Evolutionary conservation across 2,797 vertebrate genomes (phyloP).

Genomic region (Betta splendens): DNA sequence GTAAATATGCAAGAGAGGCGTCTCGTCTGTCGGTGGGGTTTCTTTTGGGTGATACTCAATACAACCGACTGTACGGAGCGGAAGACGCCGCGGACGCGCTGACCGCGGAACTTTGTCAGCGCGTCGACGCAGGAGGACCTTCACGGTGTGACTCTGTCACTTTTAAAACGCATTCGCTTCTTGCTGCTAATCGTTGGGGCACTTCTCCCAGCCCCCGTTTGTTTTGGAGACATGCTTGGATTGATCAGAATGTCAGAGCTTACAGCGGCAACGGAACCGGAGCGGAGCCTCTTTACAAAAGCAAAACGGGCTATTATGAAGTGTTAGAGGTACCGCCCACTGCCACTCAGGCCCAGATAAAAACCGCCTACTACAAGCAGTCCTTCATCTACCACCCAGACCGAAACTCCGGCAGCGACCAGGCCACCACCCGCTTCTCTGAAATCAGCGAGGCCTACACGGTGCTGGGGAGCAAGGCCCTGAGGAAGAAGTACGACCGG

Average conservation of each 20-base stretch:
- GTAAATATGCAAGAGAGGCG: accelerated
- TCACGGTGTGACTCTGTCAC: accelerated
- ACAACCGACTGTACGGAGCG: not conserved
- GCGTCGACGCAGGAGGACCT: constrained; percentile 22
- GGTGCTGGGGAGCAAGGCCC: constrained; percentile 84
- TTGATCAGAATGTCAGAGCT: constrained; percentile 27
- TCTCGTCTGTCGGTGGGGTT: not conserved
- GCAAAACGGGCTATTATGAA: constrained; percentile 84
- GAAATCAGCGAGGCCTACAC: constrained; percentile 89
- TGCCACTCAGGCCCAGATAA: constrained; percentile 89
- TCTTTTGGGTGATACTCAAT: not conserved
- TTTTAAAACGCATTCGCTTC: too few relatives aligned
- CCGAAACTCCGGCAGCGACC: constrained; percentile 83
- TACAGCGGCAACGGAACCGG: constrained; percentile 35
- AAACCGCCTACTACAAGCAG: constrained; percentile 92
- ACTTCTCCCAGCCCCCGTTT: not conserved
- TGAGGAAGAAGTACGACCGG: constrained; percentile 89
- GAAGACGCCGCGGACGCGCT: not conserved
- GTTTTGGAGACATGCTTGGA: not conserved
- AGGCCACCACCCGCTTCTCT: constrained; percentile 84
- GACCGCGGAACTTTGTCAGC: not conserved
- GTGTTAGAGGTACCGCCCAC: constrained; percentile 78
- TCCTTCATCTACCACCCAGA: constrained; percentile 91
- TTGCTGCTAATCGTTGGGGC: too few relatives aligned
- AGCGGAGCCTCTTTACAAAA: constrained; percentile 63